A percentile compares a stretch with the other conserved stretches of the same genome.
phyloP scores from a whole-genome alignment of 2,888 invertebrate species.

The Drosophila nigritarsus region DNA sequence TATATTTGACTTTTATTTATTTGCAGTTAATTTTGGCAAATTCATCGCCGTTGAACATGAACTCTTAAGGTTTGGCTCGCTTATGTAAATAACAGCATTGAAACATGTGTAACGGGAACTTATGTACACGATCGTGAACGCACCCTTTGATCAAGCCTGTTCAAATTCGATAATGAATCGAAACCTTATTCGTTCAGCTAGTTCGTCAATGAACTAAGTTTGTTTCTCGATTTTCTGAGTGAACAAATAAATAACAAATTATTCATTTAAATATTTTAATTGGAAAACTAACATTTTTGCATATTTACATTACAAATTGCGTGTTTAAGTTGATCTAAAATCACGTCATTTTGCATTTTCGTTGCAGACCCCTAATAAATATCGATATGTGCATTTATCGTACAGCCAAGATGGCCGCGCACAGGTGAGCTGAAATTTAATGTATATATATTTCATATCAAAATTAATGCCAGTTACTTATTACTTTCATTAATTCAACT shows the following conservation, averaged over 20 bases:
- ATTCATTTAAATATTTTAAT: background rate
- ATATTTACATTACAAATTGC: no score
- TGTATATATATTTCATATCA: background rate
- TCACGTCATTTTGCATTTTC: background rate
- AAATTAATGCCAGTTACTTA: background rate
- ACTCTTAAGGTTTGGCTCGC: background rate
- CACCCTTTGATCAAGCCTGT: background rate
- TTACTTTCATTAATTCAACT: no score
- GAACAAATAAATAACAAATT: background rate
- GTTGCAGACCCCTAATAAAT: background rate
- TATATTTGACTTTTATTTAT: background rate
- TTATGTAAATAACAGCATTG: background rate
- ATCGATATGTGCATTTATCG: background rate
- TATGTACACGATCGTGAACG: background rate
- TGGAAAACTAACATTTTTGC: background rate
- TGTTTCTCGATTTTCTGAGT: no score
- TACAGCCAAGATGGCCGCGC: background rate
- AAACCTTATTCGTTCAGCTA: background rate
- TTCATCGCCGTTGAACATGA: background rate
- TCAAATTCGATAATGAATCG: background rate
- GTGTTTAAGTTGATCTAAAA: no score
- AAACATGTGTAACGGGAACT: background rate
- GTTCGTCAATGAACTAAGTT: no score
- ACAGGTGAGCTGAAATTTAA: background rate
- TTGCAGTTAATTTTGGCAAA: background rate